A percentile compares a stretch with the other conserved stretches of the same genome.
These are phyloP conservation scores for Ephestia elutella DNA, from an alignment of 1,140 invertebrate species.

Conservation along the genomic window DNA sequence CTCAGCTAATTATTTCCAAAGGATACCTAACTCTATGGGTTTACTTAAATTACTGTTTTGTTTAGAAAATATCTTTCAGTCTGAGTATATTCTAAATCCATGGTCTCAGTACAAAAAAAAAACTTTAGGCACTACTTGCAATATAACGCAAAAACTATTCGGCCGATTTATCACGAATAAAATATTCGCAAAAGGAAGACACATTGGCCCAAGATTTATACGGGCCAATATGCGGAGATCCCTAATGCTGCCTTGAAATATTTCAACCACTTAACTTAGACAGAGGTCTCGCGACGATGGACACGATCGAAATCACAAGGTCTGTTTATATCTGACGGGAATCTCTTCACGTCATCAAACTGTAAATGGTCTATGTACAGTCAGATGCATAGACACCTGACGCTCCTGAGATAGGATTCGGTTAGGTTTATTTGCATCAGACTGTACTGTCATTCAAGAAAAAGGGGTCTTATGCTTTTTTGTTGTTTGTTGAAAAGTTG, in stretches of 20 bases:
- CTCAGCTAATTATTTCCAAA: too few species aligned
- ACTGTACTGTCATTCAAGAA: too few species aligned
- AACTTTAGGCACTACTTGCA: not conserved
- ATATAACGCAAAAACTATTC: not conserved
- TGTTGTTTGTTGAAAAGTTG: too few species aligned
- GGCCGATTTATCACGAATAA: not conserved
- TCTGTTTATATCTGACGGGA: not conserved
- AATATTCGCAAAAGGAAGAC: conserved; percentile 1
- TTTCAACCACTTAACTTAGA: not conserved
- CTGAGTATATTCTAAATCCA: too few species aligned
- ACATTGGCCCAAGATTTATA: not conserved
- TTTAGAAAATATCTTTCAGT: too few species aligned
- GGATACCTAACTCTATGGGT: too few species aligned
- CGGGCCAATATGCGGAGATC: not conserved
- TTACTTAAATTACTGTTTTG: too few species aligned
- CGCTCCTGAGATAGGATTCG: too few species aligned
- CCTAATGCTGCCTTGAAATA: not conserved
- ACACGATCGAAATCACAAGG: not conserved
- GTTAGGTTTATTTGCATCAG: too few species aligned
- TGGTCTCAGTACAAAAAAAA: not conserved
- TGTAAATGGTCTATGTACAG: too few species aligned
- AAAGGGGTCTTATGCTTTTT: too few species aligned
- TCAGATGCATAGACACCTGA: too few species aligned
- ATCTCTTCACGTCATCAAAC: not conserved
- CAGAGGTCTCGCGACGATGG: not conserved